These are phyloP conservation scores for Papilio xuthus DNA, from an alignment of 1,140 invertebrate species.

Conservation along the genomic window DNA sequence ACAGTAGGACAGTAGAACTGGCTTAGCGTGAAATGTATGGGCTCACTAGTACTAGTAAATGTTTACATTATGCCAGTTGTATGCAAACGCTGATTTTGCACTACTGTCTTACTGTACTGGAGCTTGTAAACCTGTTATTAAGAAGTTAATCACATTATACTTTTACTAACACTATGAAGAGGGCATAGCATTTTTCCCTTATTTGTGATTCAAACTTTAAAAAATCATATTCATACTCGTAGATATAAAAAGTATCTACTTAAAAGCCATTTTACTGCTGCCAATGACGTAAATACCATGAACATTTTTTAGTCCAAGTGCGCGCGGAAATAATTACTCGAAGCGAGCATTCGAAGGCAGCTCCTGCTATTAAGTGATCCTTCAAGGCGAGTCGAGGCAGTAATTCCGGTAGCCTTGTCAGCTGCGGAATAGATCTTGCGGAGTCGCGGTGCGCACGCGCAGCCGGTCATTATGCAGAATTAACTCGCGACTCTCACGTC, in stretches of 20 bases:
- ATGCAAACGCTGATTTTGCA: no score
- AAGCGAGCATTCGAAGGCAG: neutral
- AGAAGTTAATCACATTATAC: no score
- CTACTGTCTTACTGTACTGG: no score
- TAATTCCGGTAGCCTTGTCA: conserved; percentile 38
- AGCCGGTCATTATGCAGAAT: conserved; percentile 34
- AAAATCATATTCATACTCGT: no score
- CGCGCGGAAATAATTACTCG: conserved; percentile 25
- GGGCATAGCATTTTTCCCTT: neutral
- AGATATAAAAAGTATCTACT: no score
- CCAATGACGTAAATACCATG: neutral
- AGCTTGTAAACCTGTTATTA: no score
- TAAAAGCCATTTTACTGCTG: neutral
- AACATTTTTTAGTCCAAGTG: neutral
- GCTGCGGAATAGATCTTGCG: conserved; percentile 22
- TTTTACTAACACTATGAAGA: no score
- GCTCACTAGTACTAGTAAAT: no score
- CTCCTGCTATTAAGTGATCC: conserved; percentile 36
- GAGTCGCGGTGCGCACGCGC: conserved; percentile 20
- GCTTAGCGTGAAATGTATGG: no score
- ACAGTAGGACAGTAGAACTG: no score
- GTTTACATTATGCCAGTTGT: no score
- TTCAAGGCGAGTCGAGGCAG: conserved; percentile 31
- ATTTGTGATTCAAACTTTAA: no score
- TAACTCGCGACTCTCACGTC: neutral